Conservation (phyloP, 1,140 invertebrate species). For the Agrilus planipennis region DNA sequence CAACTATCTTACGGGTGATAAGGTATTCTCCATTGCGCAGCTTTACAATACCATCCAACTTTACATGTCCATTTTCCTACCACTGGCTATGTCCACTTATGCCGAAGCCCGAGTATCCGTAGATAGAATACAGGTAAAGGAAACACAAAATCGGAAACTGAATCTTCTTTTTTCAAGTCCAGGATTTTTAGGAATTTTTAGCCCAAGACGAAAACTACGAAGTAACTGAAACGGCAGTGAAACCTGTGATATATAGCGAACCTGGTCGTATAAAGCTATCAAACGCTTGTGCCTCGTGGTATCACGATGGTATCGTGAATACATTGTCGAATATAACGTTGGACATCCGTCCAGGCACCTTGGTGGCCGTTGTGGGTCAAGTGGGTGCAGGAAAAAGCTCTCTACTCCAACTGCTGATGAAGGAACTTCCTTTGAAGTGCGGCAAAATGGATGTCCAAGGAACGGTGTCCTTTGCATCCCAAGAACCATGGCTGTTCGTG, state of each 20-base stretch:
- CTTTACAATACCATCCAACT: slow-evolving; percentile 61
- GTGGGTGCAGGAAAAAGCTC: slow-evolving; percentile 75
- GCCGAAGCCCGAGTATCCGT: slow-evolving; percentile 51
- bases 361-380: slow-evolving; percentile 61
- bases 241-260: neutral
- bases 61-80: slow-evolving; percentile 61
- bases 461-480: slow-evolving; percentile 55
- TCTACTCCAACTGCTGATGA: slow-evolving; percentile 57
- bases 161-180: neutral
- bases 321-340: slow-evolving; percentile 52
- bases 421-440: slow-evolving; percentile 48
- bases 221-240: slow-evolving; percentile 12
- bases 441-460: slow-evolving; percentile 52
- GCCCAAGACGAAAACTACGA: slow-evolving; percentile 15
- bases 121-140: slow-evolving; percentile 43
- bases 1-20: slow-evolving; percentile 49
- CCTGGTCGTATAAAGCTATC: slow-evolving; percentile 36
- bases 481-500: slow-evolving; percentile 68
- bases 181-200: slow-evolving; percentile 25
- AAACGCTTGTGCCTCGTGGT: slow-evolving; percentile 47
- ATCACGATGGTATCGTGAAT: slow-evolving; percentile 41
- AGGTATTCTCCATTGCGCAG: slow-evolving; percentile 61
- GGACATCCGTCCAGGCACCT: slow-evolving; percentile 45
- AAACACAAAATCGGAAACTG: neutral
- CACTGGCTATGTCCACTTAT: slow-evolving; percentile 29